Percentiles rank a stretch among this genome's conserved stretches.
Evolutionary conservation across 2,113 vertebrate genomes (phyloP).

Genomic region (Bambusicola thoracicus): DNA sequence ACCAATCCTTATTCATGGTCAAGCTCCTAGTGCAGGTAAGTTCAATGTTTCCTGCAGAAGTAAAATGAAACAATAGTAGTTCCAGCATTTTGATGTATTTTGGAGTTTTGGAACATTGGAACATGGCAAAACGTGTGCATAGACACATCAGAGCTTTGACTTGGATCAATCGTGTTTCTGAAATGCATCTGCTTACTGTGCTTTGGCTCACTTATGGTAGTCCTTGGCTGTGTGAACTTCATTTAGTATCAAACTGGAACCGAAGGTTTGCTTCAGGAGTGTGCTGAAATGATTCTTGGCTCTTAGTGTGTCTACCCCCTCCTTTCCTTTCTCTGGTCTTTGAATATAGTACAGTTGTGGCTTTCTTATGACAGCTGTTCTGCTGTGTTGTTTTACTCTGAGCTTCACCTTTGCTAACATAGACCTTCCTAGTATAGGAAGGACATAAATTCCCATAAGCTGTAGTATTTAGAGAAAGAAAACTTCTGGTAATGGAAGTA

Average conservation of each 20-base stretch:
- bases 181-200: not conserved
- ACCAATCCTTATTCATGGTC: conserved; percentile 95
- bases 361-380: not conserved
- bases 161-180: not conserved
- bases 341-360: accelerated
- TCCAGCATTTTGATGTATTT: not conserved
- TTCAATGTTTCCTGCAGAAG: not conserved
- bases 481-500: not conserved
- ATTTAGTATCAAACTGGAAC: not conserved
- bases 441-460: not conserved
- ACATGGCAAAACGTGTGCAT: accelerated
- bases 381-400: not conserved
- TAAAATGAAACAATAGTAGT: not conserved
- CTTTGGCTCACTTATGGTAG: not conserved
- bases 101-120: not conserved
- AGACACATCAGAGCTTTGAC: accelerated
- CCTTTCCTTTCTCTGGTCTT: not conserved
- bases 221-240: not conserved
- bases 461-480: not conserved
- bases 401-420: not conserved
- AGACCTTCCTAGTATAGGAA: not conserved
- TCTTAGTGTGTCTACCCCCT: accelerated
- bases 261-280: not conserved
- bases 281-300: not conserved
- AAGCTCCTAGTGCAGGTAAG: conserved; percentile 96